Evolutionary conservation across 2,888 invertebrate genomes (phyloP).

Genomic region (Drosophila kuntzei): DNA sequence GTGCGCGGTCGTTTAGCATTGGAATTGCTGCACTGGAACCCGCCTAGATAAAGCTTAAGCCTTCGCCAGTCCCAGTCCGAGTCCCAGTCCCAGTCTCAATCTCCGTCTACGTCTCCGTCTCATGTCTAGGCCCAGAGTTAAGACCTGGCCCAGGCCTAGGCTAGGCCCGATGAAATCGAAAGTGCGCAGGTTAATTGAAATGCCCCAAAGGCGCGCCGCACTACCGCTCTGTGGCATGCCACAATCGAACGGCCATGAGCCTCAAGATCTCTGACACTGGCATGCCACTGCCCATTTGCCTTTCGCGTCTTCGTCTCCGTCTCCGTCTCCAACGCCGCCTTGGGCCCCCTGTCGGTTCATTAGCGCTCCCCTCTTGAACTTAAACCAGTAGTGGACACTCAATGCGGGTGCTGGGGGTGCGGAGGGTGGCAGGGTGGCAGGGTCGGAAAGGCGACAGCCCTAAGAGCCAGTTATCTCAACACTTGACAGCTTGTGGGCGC

Average conservation of each 20-base stretch:
- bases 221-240: constrained; percentile 31
- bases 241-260: constrained; percentile 51
- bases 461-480: constrained; percentile 53
- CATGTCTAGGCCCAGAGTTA: constrained; percentile 15
- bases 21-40: constrained; percentile 41
- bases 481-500: constrained; percentile 57
- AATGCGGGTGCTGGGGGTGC: constrained; percentile 22
- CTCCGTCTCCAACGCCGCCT: neutral
- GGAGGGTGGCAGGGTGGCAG: neutral
- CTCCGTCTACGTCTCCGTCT: neutral
- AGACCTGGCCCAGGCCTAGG: constrained; percentile 11
- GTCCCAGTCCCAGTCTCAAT: neutral
- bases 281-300: constrained; percentile 53
- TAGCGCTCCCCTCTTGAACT: constrained; percentile 42
- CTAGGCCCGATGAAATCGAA: constrained; percentile 71
- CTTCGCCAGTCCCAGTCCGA: constrained; percentile 10
- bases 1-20: constrained; percentile 62
- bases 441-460: constrained; percentile 17
- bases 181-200: constrained; percentile 80
- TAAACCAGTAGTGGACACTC: constrained; percentile 43
- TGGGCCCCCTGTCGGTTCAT: constrained; percentile 35
- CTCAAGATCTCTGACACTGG: constrained; percentile 53
- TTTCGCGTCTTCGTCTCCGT: constrained; percentile 26
- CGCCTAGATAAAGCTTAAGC: constrained; percentile 53
- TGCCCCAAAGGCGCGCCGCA: constrained; percentile 70